Conservation (phyloP, 1,140 invertebrate species). For the Brachionus angularis region DNA sequence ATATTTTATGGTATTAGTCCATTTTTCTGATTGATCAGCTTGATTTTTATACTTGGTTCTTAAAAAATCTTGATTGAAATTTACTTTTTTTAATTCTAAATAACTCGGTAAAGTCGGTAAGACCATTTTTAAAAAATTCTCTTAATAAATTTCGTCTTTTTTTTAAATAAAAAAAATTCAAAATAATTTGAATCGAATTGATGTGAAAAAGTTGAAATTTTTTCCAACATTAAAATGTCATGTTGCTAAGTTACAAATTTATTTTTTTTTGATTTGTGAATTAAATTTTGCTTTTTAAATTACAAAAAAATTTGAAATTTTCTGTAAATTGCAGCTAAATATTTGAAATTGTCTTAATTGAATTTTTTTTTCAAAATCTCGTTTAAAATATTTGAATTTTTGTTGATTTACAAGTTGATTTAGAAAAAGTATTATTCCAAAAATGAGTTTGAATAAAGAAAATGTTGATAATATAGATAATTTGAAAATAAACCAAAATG, state of each 20-base stretch:
- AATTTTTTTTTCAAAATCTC: no score
- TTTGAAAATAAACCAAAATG: not conserved
- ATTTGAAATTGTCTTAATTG: no score
- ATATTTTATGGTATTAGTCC: conserved; percentile 28
- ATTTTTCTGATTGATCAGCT: conserved; percentile 17
- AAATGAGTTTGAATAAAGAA: conserved; percentile 19
- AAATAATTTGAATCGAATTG: not conserved
- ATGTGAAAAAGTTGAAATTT: not conserved
- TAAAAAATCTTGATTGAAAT: conserved; percentile 21
- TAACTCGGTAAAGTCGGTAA: conserved; percentile 32
- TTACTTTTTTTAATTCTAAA: conserved; percentile 26
- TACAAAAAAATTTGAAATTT: conserved; percentile 34
- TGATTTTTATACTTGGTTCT: conserved; percentile 7
- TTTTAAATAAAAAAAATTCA: not conserved
- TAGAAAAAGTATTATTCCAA: no score
- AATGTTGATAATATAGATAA: not conserved
- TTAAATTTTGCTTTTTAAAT: no score
- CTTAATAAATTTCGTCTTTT: not conserved
- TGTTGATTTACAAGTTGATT: no score
- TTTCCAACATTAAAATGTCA: not conserved
- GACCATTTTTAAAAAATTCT: not conserved
- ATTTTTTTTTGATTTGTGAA: no score
- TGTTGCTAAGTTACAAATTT: conserved; percentile 31
- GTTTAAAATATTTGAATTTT: conserved; percentile 18
- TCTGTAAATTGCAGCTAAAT: no score